Evolutionary conservation across 2,797 vertebrate genomes (phyloP).

Genomic region (Bradypodion ventrale): DNA sequence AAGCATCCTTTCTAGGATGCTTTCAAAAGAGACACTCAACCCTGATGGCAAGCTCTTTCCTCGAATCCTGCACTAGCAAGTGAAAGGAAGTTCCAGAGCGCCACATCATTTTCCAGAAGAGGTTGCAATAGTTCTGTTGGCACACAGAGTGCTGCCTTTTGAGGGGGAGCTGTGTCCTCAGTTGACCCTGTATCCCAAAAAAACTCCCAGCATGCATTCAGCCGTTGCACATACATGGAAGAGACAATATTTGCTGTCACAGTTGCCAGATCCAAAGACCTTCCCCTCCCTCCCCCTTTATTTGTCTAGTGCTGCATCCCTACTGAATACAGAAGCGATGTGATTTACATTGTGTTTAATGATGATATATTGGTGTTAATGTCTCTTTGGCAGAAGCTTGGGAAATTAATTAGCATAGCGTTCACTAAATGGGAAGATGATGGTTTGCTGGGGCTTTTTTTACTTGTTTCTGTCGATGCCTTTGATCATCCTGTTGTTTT

Average conservation of each 20-base stretch:
- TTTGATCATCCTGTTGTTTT: constrained; percentile 18
- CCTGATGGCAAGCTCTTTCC: not conserved
- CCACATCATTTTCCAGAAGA: not conserved
- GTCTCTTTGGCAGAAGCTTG: constrained; percentile 39
- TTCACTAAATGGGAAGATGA: constrained; percentile 38
- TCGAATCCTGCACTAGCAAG: not conserved
- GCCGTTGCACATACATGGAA: not conserved
- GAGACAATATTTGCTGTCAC: constrained; percentile 4
- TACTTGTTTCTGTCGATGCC: not conserved
- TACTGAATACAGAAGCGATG: not conserved
- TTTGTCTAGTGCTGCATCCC: not conserved
- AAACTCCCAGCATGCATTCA: not conserved
- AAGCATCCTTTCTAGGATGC: no score
- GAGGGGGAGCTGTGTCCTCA: not conserved
- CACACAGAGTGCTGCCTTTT: not conserved
- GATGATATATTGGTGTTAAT: constrained; percentile 37
- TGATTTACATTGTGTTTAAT: constrained; percentile 36
- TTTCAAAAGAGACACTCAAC: no score
- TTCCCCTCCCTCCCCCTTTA: not conserved
- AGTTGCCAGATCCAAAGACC: not conserved
- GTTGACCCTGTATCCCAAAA: no score
- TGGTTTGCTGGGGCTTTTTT: not conserved
- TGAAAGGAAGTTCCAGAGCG: not conserved
- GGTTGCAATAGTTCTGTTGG: no score
- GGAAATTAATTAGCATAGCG: constrained; percentile 52